Evolutionary conservation across 1,140 invertebrate species (phyloP).

Genomic region (Ptiloglossa arizonensis): DNA sequence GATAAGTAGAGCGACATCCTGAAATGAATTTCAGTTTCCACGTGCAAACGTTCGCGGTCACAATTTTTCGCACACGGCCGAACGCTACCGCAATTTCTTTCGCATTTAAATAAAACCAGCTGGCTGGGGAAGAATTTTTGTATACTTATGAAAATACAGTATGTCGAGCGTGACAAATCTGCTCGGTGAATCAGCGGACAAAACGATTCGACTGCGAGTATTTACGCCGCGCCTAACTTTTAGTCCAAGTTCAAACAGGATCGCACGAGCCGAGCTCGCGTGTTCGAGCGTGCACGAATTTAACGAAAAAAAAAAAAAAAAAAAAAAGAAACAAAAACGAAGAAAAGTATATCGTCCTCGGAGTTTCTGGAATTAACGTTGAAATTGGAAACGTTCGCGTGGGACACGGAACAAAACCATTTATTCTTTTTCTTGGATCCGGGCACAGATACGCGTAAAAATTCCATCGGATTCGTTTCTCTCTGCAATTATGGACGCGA

Average conservation of each 20-base stretch:
- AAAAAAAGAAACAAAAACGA: no score
- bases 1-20: no score
- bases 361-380: not conserved
- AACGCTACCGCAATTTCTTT: no score
- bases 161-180: not conserved
- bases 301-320: no score
- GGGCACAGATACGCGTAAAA: not conserved
- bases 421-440: not conserved
- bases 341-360: constrained; percentile 2
- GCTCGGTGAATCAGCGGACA: not conserved
- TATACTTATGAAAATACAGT: not conserved
- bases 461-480: no score
- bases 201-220: not conserved
- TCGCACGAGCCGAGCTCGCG: not conserved
- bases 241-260: not conserved
- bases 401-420: not conserved
- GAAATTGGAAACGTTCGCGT: constrained; percentile 12
- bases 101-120: no score
- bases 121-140: no score
- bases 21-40: no score
- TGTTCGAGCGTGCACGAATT: not conserved
- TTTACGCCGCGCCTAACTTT: not conserved
- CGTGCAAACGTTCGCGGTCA: no score
- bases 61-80: no score
- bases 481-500: not conserved